Evolutionary conservation across 2,113 vertebrate genomes (phyloP).

Genomic region (Sorex fumeus): DNA sequence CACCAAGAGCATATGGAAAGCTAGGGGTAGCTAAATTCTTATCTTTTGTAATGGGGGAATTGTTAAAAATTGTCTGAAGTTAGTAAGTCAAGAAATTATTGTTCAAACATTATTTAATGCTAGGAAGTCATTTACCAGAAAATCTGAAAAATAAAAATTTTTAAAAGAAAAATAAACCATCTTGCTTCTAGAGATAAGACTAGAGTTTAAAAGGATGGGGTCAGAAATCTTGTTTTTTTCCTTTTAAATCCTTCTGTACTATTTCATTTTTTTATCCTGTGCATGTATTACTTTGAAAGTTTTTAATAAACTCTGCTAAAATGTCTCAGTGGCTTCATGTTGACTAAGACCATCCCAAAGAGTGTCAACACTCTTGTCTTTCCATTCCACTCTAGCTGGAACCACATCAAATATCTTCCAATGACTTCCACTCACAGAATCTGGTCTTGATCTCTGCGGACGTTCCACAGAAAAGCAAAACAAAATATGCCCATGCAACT

Average conservation of each 20-base stretch:
- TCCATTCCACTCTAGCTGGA: not conserved
- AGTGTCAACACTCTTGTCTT: not conserved
- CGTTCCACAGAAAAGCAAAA: not conserved
- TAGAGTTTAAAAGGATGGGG: slow-evolving; percentile 32
- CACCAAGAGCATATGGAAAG: not conserved
- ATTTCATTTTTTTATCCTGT: slow-evolving; percentile 84
- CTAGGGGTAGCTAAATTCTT: slow-evolving; percentile 66
- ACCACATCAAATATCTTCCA: too few relatives aligned
- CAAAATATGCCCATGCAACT: not conserved
- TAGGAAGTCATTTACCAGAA: slow-evolving; percentile 72
- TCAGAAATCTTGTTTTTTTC: slow-evolving; percentile 64
- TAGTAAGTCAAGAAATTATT: slow-evolving; percentile 71
- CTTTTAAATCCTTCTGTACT: slow-evolving; percentile 77
- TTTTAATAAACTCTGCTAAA: slow-evolving; percentile 80
- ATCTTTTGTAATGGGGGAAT: slow-evolving; percentile 80
- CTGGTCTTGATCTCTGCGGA: not conserved
- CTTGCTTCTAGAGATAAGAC: slow-evolving; percentile 36
- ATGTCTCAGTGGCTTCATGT: slow-evolving; percentile 48
- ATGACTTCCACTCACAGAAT: not conserved
- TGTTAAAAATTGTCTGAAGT: slow-evolving; percentile 72
- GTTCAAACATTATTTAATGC: slow-evolving; percentile 76
- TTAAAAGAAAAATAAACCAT: too few relatives aligned
- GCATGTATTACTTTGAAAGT: slow-evolving; percentile 79
- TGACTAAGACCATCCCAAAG: not conserved
- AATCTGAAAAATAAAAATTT: not conserved